Conservation (phyloP, 2,797 vertebrate species). For the Eremophila alpestris region DNA sequence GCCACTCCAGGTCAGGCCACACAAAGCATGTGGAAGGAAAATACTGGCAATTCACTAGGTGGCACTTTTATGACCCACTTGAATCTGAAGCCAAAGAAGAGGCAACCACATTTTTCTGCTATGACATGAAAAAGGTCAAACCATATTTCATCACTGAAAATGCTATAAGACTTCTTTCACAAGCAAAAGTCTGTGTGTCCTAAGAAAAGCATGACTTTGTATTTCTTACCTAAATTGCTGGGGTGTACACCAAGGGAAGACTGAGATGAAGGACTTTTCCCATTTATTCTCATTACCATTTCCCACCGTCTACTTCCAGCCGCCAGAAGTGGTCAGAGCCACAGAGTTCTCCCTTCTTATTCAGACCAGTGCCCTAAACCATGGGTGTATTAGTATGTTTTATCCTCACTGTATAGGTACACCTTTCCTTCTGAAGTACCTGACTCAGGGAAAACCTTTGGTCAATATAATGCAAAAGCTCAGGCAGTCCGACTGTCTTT, state of each 20-base stretch:
- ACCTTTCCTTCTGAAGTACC: not conserved
- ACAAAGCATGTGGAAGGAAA: not conserved
- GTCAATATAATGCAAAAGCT: not conserved
- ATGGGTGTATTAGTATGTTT: not conserved
- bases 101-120: not conserved
- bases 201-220: not conserved
- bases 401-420: not conserved
- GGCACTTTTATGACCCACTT: not conserved
- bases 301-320: not conserved
- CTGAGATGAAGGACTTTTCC: not conserved
- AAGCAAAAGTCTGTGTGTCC: not conserved
- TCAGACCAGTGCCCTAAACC: not conserved
- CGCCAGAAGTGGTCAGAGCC: not conserved
- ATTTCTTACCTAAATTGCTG: not conserved
- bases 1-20: not conserved
- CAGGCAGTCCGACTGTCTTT: not conserved
- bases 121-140: not conserved
- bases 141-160: not conserved
- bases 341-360: not conserved
- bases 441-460: not conserved
- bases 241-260: not conserved
- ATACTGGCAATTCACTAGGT: not conserved
- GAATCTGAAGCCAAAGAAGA: not conserved
- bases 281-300: not conserved
- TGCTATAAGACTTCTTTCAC: not conserved